Evolutionary conservation across 2,888 invertebrate genomes (phyloP).

Genomic region (Pseudococcus longispinus): DNA sequence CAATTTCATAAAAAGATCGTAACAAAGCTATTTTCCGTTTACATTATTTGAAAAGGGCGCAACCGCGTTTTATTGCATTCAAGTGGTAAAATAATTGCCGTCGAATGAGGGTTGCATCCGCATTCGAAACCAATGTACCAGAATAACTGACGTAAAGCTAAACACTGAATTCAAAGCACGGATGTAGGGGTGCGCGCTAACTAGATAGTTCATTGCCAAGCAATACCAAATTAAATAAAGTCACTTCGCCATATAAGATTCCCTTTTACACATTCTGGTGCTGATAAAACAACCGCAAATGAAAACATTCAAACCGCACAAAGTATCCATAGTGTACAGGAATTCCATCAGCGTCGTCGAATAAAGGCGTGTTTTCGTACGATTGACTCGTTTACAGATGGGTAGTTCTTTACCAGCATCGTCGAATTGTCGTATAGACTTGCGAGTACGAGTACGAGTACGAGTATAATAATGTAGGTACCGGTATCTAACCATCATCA

Average conservation of each 20-base stretch:
- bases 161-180: slow-evolving; percentile 53
- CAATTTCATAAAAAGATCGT: slow-evolving; percentile 39
- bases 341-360: background rate
- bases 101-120: slow-evolving; percentile 53
- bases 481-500: background rate
- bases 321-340: background rate
- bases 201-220: slow-evolving; percentile 43
- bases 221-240: slow-evolving; percentile 53
- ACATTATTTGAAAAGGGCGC: slow-evolving; percentile 56
- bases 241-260: slow-evolving; percentile 17
- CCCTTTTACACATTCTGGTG: background rate
- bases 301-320: background rate
- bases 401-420: background rate
- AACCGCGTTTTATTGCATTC: slow-evolving; percentile 56
- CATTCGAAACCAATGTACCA: slow-evolving; percentile 54
- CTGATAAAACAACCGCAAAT: slow-evolving; percentile 16
- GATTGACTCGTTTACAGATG: background rate
- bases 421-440: too few species aligned
- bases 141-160: slow-evolving; percentile 54
- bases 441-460: too few species aligned
- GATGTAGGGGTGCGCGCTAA: slow-evolving; percentile 44
- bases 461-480: too few species aligned
- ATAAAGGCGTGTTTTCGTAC: background rate
- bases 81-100: slow-evolving; percentile 56
- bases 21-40: slow-evolving; percentile 56